A percentile compares a stretch with the other conserved stretches of the same genome.
These are phyloP conservation scores for Cynaeus angustus DNA, from an alignment of 2,888 invertebrate genomes.

Conservation along the genomic window DNA sequence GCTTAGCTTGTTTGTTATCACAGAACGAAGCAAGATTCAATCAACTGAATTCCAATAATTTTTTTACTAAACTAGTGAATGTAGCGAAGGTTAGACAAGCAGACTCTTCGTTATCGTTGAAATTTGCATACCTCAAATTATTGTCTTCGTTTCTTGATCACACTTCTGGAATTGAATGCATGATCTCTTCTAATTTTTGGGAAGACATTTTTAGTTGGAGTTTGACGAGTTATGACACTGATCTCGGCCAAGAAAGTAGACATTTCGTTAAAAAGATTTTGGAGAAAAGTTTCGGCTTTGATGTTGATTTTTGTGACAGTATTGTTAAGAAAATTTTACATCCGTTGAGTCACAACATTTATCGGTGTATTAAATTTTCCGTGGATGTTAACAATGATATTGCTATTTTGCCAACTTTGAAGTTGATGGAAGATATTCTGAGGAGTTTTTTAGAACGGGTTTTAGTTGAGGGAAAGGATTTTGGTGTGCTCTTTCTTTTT, in stretches of 20 bases:
- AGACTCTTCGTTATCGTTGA: not conserved
- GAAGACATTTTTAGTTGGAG: constrained; percentile 73
- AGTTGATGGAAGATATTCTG: constrained; percentile 73
- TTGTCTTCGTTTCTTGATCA: constrained; percentile 76
- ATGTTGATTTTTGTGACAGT: constrained; percentile 73
- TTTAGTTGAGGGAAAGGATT: constrained; percentile 66
- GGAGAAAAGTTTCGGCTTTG: constrained; percentile 74
- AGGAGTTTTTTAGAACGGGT: constrained; percentile 65
- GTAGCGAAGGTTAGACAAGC: constrained; percentile 58
- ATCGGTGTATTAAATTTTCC: constrained; percentile 8
- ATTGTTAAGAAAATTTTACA: constrained; percentile 74
- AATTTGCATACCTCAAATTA: constrained; percentile 70
- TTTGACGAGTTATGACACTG: not conserved
- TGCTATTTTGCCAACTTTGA: constrained; percentile 74
- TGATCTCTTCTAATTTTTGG: constrained; percentile 77
- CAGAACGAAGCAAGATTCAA: not conserved
- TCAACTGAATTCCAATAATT: constrained; percentile 62
- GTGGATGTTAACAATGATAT: constrained; percentile 73
- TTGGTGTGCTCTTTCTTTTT: constrained; percentile 66
- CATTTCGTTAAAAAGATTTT: constrained; percentile 78
- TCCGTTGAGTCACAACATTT: constrained; percentile 6
- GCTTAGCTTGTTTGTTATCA: not conserved
- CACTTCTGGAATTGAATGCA: constrained; percentile 77
- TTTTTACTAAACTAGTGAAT: constrained; percentile 74
- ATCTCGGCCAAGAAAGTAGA: constrained; percentile 76